Percentiles rank a stretch among this genome's conserved stretches.
phyloP scores from a whole-genome alignment of 1,140 invertebrate species.

The Heterodera schachtii region DNA sequence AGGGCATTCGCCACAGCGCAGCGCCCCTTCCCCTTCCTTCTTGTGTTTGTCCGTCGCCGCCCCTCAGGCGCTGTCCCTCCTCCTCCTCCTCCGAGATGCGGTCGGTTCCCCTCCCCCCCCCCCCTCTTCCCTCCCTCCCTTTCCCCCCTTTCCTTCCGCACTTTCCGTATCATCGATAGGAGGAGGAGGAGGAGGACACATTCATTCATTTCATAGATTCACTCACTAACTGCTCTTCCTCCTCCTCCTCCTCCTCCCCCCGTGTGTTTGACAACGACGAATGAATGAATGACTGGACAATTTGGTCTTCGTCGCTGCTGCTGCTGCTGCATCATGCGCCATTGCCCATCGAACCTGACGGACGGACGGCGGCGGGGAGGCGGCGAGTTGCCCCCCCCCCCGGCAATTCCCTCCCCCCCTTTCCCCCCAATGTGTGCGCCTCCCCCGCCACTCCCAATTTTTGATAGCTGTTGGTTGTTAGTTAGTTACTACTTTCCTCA shows the following conservation, averaged over 20 bases:
- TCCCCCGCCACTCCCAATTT: background rate
- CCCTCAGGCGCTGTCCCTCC: background rate
- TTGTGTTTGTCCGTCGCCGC: background rate
- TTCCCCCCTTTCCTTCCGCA: background rate
- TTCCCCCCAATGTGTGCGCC: background rate
- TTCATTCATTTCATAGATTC: too few relatives aligned
- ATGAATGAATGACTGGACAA: background rate
- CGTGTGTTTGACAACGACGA: background rate
- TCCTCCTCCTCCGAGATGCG: background rate
- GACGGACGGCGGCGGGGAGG: background rate
- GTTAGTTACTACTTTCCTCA: background rate
- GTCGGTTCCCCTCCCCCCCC: background rate
- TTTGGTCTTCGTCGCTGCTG: background rate
- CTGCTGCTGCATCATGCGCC: conserved; percentile 12
- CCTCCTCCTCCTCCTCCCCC: too few relatives aligned
- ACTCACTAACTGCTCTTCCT: too few relatives aligned
- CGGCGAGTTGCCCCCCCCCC: background rate
- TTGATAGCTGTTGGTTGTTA: conserved; percentile 14
- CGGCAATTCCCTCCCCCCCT: conserved; percentile 8
- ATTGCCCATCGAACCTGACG: conserved; percentile 6
- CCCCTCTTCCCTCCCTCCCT: background rate
- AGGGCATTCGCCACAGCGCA: background rate
- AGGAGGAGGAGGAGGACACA: too few relatives aligned
- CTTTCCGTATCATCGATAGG: too few relatives aligned
- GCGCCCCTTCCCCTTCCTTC: background rate